Conservation (phyloP, 1,140 invertebrate species). For the Papilio xuthus region DNA sequence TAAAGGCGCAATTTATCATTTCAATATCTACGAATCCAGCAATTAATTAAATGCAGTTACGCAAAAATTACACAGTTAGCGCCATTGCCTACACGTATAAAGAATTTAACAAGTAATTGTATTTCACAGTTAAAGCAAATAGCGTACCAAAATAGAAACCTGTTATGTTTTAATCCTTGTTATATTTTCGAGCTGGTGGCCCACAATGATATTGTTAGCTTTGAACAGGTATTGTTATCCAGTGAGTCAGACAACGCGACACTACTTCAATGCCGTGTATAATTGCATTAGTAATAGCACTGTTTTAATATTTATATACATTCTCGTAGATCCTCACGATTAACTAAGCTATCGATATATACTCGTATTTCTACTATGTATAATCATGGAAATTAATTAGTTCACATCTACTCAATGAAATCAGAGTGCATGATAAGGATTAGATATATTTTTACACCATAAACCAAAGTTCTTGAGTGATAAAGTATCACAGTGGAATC, state of each 20-base stretch:
- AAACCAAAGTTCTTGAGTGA: too few relatives aligned
- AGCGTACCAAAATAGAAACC: constrained; percentile 1
- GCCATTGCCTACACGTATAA: background rate
- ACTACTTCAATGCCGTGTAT: constrained; percentile 46
- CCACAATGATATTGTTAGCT: constrained; percentile 28
- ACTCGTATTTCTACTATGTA: background rate
- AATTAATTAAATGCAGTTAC: background rate
- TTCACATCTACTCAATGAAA: background rate
- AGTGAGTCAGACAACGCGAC: constrained; percentile 42
- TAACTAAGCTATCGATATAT: background rate
- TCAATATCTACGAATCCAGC: constrained; percentile 1
- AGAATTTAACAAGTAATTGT: background rate
- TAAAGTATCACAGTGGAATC: too few relatives aligned
- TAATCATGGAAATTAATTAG: background rate
- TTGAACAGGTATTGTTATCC: constrained; percentile 44
- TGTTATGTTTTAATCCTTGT: constrained; percentile 12
- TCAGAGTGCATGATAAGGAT: too few relatives aligned
- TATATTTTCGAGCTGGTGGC: constrained; percentile 16
- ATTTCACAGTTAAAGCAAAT: background rate
- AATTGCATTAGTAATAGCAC: constrained; percentile 37
- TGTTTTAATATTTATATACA: constrained; percentile 19
- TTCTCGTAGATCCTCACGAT: background rate
- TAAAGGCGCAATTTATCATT: background rate
- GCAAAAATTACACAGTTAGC: background rate
- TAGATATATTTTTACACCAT: too few relatives aligned